Percentiles rank a stretch among this genome's conserved stretches.
Conservation (phyloP, 1,140 invertebrate genomes). For the Reticulitermes speratus region DNA sequence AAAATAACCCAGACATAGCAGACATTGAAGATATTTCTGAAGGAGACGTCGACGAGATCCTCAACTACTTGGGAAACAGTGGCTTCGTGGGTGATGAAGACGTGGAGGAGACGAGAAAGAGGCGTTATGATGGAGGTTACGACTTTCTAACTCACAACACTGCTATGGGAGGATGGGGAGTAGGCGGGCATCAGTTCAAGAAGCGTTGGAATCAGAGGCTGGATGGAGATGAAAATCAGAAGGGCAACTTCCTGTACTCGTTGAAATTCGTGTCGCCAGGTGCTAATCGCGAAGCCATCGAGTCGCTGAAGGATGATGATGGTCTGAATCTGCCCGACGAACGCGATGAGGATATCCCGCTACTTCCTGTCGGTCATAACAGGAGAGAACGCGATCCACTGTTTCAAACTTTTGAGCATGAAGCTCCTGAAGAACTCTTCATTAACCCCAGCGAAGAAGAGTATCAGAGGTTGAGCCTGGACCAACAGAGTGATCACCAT, state of each 20-base stretch:
- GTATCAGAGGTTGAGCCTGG: not conserved
- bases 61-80: constrained; percentile 23
- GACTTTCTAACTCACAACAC: not conserved
- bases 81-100: not conserved
- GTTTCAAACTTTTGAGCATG: not conserved
- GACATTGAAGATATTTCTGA: constrained; percentile 27
- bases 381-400: not conserved
- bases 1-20: not conserved
- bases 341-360: constrained; percentile 11
- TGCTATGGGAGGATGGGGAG: constrained; percentile 8
- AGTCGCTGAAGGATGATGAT: constrained; percentile 18
- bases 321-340: not conserved
- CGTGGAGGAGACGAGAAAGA: not conserved
- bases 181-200: not conserved
- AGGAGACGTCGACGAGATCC: constrained; percentile 23
- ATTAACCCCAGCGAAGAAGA: not conserved
- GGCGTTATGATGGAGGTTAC: constrained; percentile 5
- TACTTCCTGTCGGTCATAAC: not conserved
- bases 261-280: constrained; percentile 23
- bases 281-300: not conserved
- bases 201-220: constrained; percentile 11
- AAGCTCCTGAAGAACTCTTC: not conserved
- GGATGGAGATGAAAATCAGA: constrained; percentile 16
- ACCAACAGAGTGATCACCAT: not conserved
- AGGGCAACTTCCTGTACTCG: constrained; percentile 15